Conservation (phyloP, 1,140 invertebrate species). For the Neodiprion virginianus region DNA sequence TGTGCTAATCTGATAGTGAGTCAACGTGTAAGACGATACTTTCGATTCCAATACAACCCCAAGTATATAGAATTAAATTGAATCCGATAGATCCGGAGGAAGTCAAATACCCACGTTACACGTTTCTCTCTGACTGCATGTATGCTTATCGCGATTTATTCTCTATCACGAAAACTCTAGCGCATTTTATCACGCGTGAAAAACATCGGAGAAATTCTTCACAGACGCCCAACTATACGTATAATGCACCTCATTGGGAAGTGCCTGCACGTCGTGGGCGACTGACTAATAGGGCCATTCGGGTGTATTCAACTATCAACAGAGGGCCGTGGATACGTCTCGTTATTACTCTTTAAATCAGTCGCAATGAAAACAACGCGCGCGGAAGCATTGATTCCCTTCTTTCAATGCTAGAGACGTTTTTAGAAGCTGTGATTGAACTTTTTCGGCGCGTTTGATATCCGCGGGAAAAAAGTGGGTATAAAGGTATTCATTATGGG, state of each 20-base stretch:
- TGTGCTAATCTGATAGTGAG: background rate
- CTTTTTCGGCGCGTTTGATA: no score
- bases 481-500: background rate
- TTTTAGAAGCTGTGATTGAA: no score
- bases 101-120: background rate
- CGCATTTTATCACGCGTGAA: background rate
- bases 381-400: no score
- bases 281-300: background rate
- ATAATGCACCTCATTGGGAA: background rate
- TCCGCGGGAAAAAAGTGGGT: no score
- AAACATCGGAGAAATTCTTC: background rate
- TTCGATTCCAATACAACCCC: background rate
- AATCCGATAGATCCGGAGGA: background rate
- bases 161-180: background rate
- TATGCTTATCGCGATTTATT: background rate
- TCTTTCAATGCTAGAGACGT: no score
- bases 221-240: background rate
- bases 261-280: background rate
- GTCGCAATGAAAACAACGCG: no score
- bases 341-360: no score
- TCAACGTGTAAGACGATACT: background rate
- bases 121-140: no score
- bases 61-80: background rate
- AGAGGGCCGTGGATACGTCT: no score
- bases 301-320: no score